Evolutionary conservation across 1,140 invertebrate species (phyloP), one percentile per base, ranked within the genome.

Genomic region (Leptoteleia sp.): DNA sequence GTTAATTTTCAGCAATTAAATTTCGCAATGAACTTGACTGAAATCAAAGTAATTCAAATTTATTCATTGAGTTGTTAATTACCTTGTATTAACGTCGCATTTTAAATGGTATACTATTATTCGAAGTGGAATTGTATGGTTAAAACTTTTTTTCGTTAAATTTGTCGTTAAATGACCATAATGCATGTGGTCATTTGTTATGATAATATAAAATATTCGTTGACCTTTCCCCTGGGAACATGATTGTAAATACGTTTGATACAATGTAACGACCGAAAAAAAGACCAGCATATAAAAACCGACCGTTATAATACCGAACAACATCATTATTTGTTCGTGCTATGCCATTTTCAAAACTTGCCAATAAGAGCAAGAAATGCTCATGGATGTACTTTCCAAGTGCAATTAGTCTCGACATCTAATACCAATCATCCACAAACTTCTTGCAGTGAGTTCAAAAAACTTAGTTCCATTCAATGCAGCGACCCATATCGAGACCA

Each of bases 381-480:
- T n/a, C 31, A 31, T 25, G 42, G 12, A 38, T 12, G 22, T 40
- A 40, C 65, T 59, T 70, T 11, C 11, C 31, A 70, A 70, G 33
- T 59, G 15, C 52, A 52, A 68, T 68, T 68, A 68, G 38, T 68
- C 65, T 55, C 31, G 17, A 31, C 50, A 31, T 37, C 40, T 67
- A 67, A 67, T 67, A 67, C 48, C 62, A 55, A 67, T 67, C 55
- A 67, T 67, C 48, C 37, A 27, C 37, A 55, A 67, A 67, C 48
- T 65, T 65, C 47, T 65, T 65, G 45, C 38, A 12, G 15, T 13
- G 3, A 12, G 16, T 43, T 35, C 22, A 45, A 65, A 65, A 50
- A 38, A 25, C 4, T 5, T 25, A 6, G 2, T 9, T 29, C 13
- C 17, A 62, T 11, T 37, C 43, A 62, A 12, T 38, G 43, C 57